These are phyloP conservation scores for Helogale parvula DNA, from an alignment of 2,113 vertebrate species.

Conservation along the genomic window DNA sequence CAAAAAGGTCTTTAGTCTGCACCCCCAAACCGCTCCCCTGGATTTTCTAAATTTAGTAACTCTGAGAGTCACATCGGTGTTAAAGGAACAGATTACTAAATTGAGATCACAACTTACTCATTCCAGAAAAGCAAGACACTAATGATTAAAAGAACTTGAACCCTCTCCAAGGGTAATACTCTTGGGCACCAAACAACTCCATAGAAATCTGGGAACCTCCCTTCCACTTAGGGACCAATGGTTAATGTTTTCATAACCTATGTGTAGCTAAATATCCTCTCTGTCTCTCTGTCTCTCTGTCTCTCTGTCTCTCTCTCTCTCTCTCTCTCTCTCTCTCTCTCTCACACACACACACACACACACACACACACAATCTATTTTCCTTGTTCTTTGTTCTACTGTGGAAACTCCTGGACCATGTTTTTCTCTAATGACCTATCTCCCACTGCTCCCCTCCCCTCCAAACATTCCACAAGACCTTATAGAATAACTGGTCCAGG, in stretches of 20 bases:
- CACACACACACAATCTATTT: background rate
- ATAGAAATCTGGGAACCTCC: background rate
- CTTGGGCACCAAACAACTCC: background rate
- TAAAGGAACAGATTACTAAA: background rate
- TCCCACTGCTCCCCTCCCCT: background rate
- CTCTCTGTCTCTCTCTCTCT: too few species aligned
- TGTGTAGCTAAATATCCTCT: background rate
- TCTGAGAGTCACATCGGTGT: background rate
- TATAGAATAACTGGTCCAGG: background rate
- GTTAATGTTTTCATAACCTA: background rate
- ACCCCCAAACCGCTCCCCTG: background rate
- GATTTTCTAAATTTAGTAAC: background rate
- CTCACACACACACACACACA: background rate
- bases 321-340: background rate
- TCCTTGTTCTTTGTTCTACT: background rate
- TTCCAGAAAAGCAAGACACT: background rate
- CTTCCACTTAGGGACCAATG: background rate
- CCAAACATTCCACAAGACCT: background rate
- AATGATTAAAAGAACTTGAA: background rate
- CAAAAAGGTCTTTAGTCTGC: background rate
- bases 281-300: background rate
- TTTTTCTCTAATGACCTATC: background rate
- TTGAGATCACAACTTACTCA: background rate
- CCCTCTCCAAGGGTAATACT: background rate
- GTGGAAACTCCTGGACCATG: background rate